Evolutionary conservation across 2,797 vertebrate genomes (phyloP), one percentile per base, ranked within the genome.

Genomic region (Poeciliopsis infans): DNA sequence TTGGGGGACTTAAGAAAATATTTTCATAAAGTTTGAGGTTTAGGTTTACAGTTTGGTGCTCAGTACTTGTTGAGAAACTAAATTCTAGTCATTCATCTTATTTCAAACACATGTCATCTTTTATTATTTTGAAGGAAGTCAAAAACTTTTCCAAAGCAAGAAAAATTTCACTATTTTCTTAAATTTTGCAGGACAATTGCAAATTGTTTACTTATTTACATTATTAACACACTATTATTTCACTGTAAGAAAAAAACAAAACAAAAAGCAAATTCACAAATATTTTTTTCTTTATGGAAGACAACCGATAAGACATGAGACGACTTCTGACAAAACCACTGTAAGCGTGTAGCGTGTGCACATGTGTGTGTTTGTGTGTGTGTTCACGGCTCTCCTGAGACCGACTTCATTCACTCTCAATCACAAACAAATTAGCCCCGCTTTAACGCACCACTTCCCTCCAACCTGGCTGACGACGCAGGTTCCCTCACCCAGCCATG

Each of bases 391-490:
- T 87, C 92, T 82, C 86, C 71, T 13, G 88, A 87, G 92, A 84
- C 81, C 0, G 33, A 88, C 89, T 92, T 89, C 91, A 89, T 93
- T 93, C 90, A 90, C 91, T 93, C 88, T 81, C 91, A 92, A 93
- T 93, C 93, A 90, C 87, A 92, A 92, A 93, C 89, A 90, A 92
- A 94, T 94, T 92, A 92, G 90, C 87, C 73, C 85, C 79, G 78
- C 92, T 88, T 92, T 87, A 92, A 90, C 20, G 87, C 93, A 89
- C 91, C 89, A 81, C 84, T 86, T 87, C 87, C 64, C 83, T 55
- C 75, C 76, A 41, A 61, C 83, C 87, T 82, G 77, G 66, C 85
- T 85, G 88, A 88, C 86, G 82, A 55, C 89, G 80, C 83, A 43
- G 49, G 78, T 85, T 86, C 82, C 76, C 69, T 71, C 75, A 71